Percentiles rank a stretch among this genome's conserved stretches.
phyloP scores from a whole-genome alignment of 2,888 invertebrate genomes.

The Drosophila kambysellisi region DNA sequence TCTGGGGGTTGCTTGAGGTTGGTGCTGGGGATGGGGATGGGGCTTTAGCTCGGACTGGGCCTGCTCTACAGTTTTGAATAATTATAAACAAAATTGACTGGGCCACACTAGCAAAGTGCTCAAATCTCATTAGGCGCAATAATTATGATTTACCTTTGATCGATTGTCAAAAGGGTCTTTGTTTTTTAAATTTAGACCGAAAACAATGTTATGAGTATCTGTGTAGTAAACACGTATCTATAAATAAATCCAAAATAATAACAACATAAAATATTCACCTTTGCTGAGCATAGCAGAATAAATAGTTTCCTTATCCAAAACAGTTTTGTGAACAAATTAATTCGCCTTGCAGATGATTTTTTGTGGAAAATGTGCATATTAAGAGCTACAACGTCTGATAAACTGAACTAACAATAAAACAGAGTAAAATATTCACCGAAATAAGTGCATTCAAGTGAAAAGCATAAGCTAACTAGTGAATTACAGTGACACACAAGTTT shows the following conservation, averaged over 20 bases:
- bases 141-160: conserved; percentile 50
- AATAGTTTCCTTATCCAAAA: not conserved
- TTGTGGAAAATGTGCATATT: conserved; percentile 67
- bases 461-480: conserved; percentile 37
- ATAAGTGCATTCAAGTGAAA: conserved; percentile 27
- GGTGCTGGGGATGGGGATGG: not conserved
- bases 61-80: conserved; percentile 58
- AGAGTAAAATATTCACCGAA: conserved; percentile 12
- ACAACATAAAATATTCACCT: not conserved
- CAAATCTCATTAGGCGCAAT: conserved; percentile 49
- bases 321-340: conserved; percentile 5
- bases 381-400: conserved; percentile 49
- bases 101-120: conserved; percentile 50
- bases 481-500: conserved; percentile 28
- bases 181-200: conserved; percentile 32
- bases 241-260: not conserved
- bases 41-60: conserved; percentile 22
- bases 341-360: conserved; percentile 33
- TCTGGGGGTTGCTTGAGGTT: conserved; percentile 14
- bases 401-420: conserved; percentile 56
- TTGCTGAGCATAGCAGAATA: not conserved
- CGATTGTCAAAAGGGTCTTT: conserved; percentile 8
- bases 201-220: conserved; percentile 19
- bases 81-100: conserved; percentile 67
- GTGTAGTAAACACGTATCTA: conserved; percentile 4